phyloP scores from a whole-genome alignment of 1,140 invertebrate species.

The Melipona quadrifasciata region DNA sequence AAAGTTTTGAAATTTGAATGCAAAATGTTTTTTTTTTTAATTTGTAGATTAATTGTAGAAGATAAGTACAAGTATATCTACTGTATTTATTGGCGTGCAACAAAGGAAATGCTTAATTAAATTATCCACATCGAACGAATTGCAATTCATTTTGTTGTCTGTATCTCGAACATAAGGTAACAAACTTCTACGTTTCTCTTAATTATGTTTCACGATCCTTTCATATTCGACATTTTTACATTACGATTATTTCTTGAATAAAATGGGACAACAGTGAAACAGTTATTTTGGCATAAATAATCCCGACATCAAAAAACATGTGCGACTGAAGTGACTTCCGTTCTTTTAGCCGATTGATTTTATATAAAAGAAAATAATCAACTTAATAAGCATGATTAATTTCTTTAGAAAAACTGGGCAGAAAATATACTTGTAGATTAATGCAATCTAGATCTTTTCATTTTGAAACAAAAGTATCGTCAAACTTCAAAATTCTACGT shows the following conservation, averaged over 20 bases:
- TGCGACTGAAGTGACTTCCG: background rate
- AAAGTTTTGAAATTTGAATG: background rate
- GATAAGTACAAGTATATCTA: slow-evolving; percentile 73
- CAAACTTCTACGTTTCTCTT: background rate
- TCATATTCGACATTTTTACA: background rate
- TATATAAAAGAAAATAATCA: background rate
- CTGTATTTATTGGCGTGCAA: slow-evolving; percentile 73
- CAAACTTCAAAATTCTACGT: background rate
- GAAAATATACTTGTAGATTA: background rate
- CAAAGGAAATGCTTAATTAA: slow-evolving; percentile 76
- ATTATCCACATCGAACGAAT: slow-evolving; percentile 11
- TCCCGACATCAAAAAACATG: background rate
- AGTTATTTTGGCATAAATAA: background rate
- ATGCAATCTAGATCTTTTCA: background rate
- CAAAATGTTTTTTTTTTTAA: background rate
- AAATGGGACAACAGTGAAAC: background rate
- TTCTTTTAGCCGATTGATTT: background rate
- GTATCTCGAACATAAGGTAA: background rate
- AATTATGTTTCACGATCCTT: background rate
- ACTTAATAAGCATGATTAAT: too few species aligned
- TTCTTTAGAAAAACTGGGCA: too few species aligned
- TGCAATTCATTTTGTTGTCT: slow-evolving; percentile 7
- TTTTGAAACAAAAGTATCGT: background rate
- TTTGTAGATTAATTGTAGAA: slow-evolving; percentile 5
- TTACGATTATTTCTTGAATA: background rate